Percentiles rank a stretch among this genome's conserved stretches.
Evolutionary conservation across 2,797 vertebrate genomes (phyloP).

Genomic region (Liparis tanakae): DNA sequence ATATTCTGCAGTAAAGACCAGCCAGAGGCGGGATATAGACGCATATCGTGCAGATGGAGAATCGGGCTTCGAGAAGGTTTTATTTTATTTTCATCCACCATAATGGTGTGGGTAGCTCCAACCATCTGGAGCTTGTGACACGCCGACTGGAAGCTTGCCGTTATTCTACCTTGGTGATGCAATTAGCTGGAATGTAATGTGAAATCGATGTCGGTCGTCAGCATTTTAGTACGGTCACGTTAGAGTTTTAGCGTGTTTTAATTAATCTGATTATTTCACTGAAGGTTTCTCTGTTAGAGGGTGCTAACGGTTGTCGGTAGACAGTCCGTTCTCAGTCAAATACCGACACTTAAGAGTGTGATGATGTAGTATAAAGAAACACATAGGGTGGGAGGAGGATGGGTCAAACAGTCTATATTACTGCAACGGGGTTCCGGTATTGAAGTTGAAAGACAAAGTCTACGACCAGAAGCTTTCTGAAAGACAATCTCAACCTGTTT

Average conservation of each 20-base stretch:
- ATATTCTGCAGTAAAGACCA: constrained; percentile 39
- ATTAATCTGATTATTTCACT: not conserved
- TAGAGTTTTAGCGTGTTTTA: not conserved
- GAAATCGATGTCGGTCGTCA: constrained; percentile 12
- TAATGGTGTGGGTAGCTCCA: constrained; percentile 31
- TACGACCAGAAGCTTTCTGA: no score
- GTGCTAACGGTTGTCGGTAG: constrained; percentile 5
- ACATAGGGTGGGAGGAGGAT: no score
- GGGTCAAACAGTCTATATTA: not conserved
- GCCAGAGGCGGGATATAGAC: constrained; percentile 45
- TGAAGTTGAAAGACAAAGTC: no score
- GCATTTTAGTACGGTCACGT: not conserved
- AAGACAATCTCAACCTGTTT: no score
- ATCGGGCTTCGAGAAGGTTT: constrained; percentile 42
- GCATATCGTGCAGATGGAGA: constrained; percentile 55
- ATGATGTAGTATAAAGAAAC: not conserved
- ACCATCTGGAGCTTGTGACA: constrained; percentile 54
- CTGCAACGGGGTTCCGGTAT: not conserved
- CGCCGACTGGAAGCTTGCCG: constrained; percentile 11
- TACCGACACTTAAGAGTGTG: not conserved
- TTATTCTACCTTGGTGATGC: not conserved
- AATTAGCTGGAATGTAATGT: constrained; percentile 16
- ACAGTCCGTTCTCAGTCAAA: not conserved
- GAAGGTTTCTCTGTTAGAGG: constrained; percentile 1
- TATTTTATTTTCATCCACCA: constrained; percentile 43